phyloP scores from a whole-genome alignment of 2,113 vertebrate species.

The Myrmecobius fasciatus region DNA sequence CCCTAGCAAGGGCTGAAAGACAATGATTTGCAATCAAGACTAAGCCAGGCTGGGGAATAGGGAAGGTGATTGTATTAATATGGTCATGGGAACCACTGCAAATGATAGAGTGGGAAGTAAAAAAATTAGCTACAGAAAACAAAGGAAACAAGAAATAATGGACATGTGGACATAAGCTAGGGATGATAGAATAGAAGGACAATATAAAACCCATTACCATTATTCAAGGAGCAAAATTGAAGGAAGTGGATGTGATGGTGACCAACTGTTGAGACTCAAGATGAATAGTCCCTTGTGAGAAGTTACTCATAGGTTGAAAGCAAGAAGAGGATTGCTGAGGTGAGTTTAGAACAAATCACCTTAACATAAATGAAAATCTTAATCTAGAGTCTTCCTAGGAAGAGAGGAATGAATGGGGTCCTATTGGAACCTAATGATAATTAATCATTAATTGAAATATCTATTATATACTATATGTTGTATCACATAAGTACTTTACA shows the following conservation, averaged over 20 bases:
- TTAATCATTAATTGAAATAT: not conserved
- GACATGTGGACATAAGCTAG: not conserved
- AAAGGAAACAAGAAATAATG: not conserved
- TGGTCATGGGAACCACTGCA: not conserved
- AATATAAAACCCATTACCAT: not conserved
- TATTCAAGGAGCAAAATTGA: constrained; percentile 16
- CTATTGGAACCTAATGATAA: not conserved
- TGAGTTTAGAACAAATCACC: constrained; percentile 21
- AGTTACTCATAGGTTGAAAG: not conserved
- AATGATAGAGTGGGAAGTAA: not conserved
- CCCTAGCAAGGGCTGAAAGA: not conserved
- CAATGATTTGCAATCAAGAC: not conserved
- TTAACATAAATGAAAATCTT: not conserved
- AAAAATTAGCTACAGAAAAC: constrained; percentile 12
- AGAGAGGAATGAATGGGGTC: not conserved
- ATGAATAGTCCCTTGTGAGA: not conserved
- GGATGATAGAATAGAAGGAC: constrained; percentile 37
- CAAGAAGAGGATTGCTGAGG: not conserved
- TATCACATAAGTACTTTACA: not conserved
- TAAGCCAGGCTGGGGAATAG: not conserved
- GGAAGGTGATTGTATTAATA: not conserved
- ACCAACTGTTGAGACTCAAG: not conserved
- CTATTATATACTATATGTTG: not conserved
- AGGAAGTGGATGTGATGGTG: not conserved
- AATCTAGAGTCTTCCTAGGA: constrained; percentile 21